Evolutionary conservation across 2,888 invertebrate genomes (phyloP).

Genomic region (Argynnis bischoffii): DNA sequence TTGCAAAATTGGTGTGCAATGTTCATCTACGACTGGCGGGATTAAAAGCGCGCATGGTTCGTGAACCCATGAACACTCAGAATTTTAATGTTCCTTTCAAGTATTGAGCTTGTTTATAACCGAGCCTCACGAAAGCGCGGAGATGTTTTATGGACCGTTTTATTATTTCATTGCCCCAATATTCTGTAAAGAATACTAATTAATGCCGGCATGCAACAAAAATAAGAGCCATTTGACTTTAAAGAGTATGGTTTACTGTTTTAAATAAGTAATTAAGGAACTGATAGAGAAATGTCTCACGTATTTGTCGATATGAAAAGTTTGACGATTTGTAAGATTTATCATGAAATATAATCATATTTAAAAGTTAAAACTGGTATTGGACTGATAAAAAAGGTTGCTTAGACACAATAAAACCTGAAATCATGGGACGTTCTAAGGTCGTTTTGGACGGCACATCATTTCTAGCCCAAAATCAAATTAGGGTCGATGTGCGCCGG

Average conservation of each 20-base stretch:
- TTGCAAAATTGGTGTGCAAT: conserved; percentile 13
- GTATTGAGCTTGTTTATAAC: conserved; percentile 33
- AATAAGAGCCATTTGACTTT: conserved; percentile 23
- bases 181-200: conserved; percentile 35
- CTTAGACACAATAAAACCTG: conserved; percentile 4
- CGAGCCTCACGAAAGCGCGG: conserved; percentile 35
- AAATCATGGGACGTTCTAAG: conserved; percentile 40
- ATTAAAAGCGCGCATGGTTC: conserved; percentile 22
- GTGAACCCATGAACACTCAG: conserved; percentile 25
- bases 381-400: background rate
- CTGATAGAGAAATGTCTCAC: background rate
- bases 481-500: conserved; percentile 61
- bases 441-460: conserved; percentile 50
- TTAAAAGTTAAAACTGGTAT: background rate
- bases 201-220: conserved; percentile 28
- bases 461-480: conserved; percentile 72
- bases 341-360: background rate
- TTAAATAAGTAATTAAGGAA: conserved; percentile 17
- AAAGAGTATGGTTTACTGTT: conserved; percentile 17
- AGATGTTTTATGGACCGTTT: conserved; percentile 39
- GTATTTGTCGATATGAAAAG: conserved; percentile 2
- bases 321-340: background rate
- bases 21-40: conserved; percentile 7
- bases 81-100: conserved; percentile 35
- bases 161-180: conserved; percentile 39